A percentile compares a stretch with the other conserved stretches of the same genome.
Evolutionary conservation across 2,888 invertebrate genomes (phyloP).

Genomic region (Sthenelais limicola): DNA sequence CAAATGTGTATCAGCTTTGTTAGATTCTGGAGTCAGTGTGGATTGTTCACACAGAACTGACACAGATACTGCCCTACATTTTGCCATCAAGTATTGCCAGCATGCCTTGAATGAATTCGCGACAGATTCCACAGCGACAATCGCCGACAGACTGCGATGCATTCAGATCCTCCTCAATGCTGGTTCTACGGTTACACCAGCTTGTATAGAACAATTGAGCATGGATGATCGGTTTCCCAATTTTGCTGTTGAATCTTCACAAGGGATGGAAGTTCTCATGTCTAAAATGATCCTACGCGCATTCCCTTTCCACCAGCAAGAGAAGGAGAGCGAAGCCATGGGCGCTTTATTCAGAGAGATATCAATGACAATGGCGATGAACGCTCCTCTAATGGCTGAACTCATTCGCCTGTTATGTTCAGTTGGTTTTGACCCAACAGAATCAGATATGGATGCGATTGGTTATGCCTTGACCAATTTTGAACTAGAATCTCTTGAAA

Average conservation of each 20-base stretch:
- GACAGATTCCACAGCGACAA: background rate
- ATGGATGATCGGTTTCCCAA: conserved; percentile 6
- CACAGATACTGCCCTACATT: background rate
- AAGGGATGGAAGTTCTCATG: background rate
- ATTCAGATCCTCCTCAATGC: background rate
- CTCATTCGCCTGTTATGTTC: conserved; percentile 13
- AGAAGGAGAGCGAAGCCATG: background rate
- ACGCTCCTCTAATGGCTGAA: conserved; percentile 11
- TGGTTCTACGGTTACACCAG: background rate
- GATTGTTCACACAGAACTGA: background rate
- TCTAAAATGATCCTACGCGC: background rate
- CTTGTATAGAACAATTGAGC: background rate
- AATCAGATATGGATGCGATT: conserved; percentile 1
- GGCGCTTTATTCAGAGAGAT: conserved; percentile 5
- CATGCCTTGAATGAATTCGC: conserved; percentile 16
- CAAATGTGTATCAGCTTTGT: conserved; percentile 33
- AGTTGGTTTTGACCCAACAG: background rate
- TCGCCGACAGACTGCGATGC: conserved; percentile 1
- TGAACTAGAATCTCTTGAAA: background rate
- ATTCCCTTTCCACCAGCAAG: background rate
- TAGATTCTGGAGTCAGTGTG: conserved; percentile 26
- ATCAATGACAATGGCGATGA: conserved; percentile 16
- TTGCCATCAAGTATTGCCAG: conserved; percentile 9
- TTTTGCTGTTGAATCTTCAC: background rate
- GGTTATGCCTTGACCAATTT: conserved; percentile 4